These are phyloP conservation scores for Phania funesta DNA, from an alignment of 2,888 invertebrate species.

Conservation along the genomic window DNA sequence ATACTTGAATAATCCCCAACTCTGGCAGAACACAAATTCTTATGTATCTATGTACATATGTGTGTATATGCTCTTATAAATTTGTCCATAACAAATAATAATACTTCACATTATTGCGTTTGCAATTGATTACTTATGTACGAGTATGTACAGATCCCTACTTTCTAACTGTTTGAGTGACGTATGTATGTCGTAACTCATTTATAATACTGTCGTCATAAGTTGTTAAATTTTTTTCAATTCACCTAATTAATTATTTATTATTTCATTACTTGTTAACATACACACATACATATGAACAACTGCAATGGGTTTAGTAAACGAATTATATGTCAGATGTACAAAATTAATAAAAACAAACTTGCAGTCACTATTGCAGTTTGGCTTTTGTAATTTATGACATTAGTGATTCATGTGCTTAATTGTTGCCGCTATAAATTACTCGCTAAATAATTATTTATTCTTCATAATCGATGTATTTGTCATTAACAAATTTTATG, in stretches of 20 bases:
- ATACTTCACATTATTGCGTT: neutral
- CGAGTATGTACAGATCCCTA: neutral
- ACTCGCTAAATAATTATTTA: neutral
- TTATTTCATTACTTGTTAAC: neutral
- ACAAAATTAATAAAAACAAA: neutral
- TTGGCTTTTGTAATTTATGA: conserved; percentile 12
- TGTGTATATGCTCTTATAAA: neutral
- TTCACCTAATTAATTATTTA: neutral
- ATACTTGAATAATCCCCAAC: neutral
- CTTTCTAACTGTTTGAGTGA: conserved; percentile 12
- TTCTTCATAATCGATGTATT: neutral
- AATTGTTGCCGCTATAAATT: conserved; percentile 1
- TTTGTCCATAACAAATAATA: neutral
- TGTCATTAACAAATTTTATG: neutral
- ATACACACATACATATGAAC: too few relatives aligned
- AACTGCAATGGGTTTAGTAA: neutral
- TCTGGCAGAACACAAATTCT: neutral
- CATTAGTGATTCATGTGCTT: conserved; percentile 34
- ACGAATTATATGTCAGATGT: neutral
- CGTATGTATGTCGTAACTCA: neutral
- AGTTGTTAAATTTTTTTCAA: neutral
- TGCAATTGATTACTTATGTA: neutral
- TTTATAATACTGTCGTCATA: neutral
- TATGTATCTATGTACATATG: neutral
- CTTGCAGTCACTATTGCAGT: neutral